A percentile compares a stretch with the other conserved stretches of the same genome.
Conservation (phyloP, 2,888 invertebrate species). For the Ochlodes sylvanus region DNA sequence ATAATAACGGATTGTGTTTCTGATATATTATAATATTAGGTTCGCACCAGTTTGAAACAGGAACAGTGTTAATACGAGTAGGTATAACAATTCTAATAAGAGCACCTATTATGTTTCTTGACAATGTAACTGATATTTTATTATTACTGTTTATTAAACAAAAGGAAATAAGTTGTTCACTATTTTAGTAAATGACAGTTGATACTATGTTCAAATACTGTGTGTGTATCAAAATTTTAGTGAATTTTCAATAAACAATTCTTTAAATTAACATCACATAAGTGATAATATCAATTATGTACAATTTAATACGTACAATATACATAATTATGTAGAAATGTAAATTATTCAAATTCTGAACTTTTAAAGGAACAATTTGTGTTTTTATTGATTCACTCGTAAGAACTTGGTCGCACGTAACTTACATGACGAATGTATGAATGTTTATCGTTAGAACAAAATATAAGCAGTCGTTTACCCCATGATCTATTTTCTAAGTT, state of each 20-base stretch:
- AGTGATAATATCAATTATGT: too few species aligned
- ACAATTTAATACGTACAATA: too few species aligned
- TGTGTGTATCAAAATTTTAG: too few species aligned
- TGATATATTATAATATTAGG: not conserved
- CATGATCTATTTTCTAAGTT: constrained; percentile 58
- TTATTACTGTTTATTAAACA: not conserved
- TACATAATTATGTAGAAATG: too few species aligned
- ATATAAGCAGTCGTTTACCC: constrained; percentile 49
- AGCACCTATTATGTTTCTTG: constrained; percentile 16
- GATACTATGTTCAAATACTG: too few species aligned
- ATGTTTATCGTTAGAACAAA: constrained; percentile 41
- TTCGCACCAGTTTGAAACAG: constrained; percentile 23
- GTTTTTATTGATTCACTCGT: too few species aligned
- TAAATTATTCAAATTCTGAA: too few species aligned
- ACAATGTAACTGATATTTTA: constrained; percentile 13
- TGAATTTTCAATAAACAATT: too few species aligned
- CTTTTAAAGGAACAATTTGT: too few species aligned
- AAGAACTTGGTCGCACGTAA: too few species aligned
- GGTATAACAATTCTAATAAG: constrained; percentile 17
- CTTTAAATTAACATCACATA: too few species aligned
- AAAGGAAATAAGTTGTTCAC: not conserved
- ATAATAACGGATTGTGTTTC: constrained; percentile 32
- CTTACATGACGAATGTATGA: not conserved
- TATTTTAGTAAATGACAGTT: not conserved
- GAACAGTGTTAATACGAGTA: constrained; percentile 22